phyloP scores from a whole-genome alignment of 2,797 vertebrate genomes.

The Notamacropus eugenii region DNA sequence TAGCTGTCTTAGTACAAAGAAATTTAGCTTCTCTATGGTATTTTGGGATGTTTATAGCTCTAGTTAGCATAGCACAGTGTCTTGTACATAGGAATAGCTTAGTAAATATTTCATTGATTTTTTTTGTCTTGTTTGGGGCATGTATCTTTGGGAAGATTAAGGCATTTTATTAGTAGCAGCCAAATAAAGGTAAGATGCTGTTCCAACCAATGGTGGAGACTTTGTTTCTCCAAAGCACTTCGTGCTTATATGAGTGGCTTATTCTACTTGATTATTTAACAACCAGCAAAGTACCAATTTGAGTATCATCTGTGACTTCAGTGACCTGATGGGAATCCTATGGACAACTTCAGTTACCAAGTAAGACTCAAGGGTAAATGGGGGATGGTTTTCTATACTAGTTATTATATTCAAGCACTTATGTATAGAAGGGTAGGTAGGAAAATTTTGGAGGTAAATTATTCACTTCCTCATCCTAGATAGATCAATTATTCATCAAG shows the following conservation, averaged over 20 bases:
- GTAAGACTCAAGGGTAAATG: not conserved
- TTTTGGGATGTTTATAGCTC: not conserved
- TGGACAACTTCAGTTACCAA: not conserved
- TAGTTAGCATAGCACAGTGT: not conserved
- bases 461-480: not conserved
- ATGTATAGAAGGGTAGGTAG: not conserved
- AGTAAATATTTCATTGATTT: slow-evolving; percentile 11
- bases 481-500: not conserved
- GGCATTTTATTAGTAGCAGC: no score
- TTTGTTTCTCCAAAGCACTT: not conserved
- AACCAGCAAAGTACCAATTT: not conserved
- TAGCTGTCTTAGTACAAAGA: not conserved
- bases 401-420: not conserved
- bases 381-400: not conserved
- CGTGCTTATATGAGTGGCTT: not conserved
- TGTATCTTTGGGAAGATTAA: not conserved
- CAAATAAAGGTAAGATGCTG: not conserved
- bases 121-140: not conserved
- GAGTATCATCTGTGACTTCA: not conserved
- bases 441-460: not conserved
- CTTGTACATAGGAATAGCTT: slow-evolving; percentile 49
- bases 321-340: not conserved
- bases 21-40: not conserved
- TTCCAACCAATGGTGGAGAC: not conserved
- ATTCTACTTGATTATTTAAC: not conserved